phyloP scores from a whole-genome alignment of 1,140 invertebrate genomes.

The Asobara japonica region DNA sequence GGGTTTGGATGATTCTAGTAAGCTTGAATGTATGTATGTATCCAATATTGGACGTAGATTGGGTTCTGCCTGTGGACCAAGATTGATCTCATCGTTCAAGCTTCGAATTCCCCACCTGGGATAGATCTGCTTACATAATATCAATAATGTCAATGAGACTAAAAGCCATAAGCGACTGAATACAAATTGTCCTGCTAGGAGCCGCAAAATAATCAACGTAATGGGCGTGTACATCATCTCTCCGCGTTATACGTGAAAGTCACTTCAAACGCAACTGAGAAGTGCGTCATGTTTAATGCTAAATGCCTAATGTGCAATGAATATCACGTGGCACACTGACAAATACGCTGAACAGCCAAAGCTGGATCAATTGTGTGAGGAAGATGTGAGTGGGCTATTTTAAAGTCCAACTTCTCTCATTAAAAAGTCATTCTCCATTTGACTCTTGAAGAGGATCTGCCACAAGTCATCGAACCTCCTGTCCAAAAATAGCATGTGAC shows the following conservation, averaged over 20 bases:
- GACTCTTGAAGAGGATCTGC: slow-evolving; percentile 13
- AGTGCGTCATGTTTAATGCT: neutral
- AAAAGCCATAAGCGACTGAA: neutral
- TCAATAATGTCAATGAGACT: slow-evolving; percentile 1
- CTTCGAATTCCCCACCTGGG: too few species aligned
- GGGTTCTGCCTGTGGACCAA: too few species aligned
- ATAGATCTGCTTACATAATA: too few species aligned
- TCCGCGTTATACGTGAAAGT: slow-evolving; percentile 7
- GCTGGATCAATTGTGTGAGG: neutral
- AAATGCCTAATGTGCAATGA: too few species aligned
- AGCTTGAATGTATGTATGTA: too few species aligned
- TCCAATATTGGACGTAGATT: too few species aligned
- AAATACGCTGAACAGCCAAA: neutral
- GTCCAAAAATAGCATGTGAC: slow-evolving; percentile 35
- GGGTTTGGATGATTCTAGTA: too few species aligned
- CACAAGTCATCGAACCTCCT: slow-evolving; percentile 24
- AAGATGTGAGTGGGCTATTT: neutral
- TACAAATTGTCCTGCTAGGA: neutral
- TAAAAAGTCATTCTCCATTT: slow-evolving; percentile 11
- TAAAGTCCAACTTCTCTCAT: neutral
- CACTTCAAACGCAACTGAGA: neutral
- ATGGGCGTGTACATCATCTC: slow-evolving; percentile 21
- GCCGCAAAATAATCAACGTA: slow-evolving; percentile 29
- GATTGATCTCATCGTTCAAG: too few species aligned
- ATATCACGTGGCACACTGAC: too few species aligned